A percentile compares a stretch with the other conserved stretches of the same genome.
Evolutionary conservation across 2,888 invertebrate genomes (phyloP).

Genomic region (Diarsia brunnea): DNA sequence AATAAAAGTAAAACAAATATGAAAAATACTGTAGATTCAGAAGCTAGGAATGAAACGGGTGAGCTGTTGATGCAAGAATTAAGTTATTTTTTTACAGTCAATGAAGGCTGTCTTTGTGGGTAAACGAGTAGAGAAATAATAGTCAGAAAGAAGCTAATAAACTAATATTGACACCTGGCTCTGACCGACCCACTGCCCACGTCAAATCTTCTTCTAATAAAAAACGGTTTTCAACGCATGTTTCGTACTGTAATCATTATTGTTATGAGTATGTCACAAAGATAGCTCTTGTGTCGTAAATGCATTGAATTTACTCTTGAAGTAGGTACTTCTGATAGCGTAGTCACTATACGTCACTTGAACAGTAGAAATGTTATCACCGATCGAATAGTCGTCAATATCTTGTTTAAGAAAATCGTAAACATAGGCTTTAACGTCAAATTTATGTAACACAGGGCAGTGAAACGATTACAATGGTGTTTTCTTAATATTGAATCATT

Average conservation of each 20-base stretch:
- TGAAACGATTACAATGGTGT: not conserved
- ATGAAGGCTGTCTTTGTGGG: too few species aligned
- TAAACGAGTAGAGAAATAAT: not conserved
- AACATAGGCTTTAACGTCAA: not conserved
- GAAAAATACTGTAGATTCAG: not conserved
- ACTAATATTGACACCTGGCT: not conserved
- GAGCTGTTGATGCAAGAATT: not conserved
- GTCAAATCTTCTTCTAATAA: not conserved
- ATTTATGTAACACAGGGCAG: not conserved
- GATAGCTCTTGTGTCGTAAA: not conserved
- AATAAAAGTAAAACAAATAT: not conserved
- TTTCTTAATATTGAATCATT: not conserved
- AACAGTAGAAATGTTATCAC: not conserved
- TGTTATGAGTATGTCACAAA: conserved; percentile 20
- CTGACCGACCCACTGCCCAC: not conserved
- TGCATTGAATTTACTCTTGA: conserved; percentile 9
- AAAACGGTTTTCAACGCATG: not conserved
- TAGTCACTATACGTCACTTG: conserved; percentile 14
- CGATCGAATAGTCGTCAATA: not conserved
- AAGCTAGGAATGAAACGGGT: not conserved
- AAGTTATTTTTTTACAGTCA: not conserved
- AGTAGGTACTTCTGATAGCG: conserved; percentile 1
- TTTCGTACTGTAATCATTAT: conserved; percentile 4
- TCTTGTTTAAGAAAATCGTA: not conserved
- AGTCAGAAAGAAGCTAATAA: not conserved